A percentile compares a stretch with the other conserved stretches of the same genome.
Conservation (phyloP, 2,797 vertebrate species). For the Caiman crocodilus region DNA sequence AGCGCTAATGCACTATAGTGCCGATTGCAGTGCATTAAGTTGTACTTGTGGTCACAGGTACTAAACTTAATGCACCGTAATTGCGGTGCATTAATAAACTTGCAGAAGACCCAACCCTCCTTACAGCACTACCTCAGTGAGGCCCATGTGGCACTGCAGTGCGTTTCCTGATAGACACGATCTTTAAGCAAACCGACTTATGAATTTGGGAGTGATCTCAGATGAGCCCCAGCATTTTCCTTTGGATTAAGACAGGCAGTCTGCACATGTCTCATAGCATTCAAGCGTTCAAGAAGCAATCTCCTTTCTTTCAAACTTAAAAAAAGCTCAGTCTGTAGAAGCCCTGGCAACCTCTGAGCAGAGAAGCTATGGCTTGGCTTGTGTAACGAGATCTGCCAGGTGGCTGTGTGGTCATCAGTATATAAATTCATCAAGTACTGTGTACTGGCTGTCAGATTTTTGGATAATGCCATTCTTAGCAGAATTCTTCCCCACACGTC, state of each 20-base stretch:
- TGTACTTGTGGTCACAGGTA: too few relatives aligned
- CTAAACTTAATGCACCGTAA: too few relatives aligned
- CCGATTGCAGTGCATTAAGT: too few relatives aligned
- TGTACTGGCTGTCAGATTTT: background rate
- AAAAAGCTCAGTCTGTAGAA: background rate
- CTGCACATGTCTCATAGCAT: background rate
- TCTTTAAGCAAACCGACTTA: background rate
- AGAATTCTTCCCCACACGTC: background rate
- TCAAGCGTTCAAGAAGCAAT: background rate
- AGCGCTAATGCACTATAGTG: too few relatives aligned
- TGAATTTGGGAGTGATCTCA: background rate
- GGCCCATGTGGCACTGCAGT: background rate
- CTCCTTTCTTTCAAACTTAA: background rate
- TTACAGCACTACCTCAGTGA: background rate
- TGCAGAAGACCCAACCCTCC: too few relatives aligned
- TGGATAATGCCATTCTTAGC: background rate
- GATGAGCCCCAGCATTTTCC: background rate
- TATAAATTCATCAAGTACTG: conserved; percentile 4
- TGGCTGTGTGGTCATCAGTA: background rate
- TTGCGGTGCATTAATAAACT: too few relatives aligned
- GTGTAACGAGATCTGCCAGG: background rate
- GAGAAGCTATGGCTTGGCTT: background rate
- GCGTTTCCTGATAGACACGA: fast-evolving
- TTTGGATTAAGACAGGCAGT: background rate
- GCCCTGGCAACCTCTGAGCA: background rate